phyloP scores from a whole-genome alignment of 1,140 invertebrate genomes.

The Calycopis cecrops region DNA sequence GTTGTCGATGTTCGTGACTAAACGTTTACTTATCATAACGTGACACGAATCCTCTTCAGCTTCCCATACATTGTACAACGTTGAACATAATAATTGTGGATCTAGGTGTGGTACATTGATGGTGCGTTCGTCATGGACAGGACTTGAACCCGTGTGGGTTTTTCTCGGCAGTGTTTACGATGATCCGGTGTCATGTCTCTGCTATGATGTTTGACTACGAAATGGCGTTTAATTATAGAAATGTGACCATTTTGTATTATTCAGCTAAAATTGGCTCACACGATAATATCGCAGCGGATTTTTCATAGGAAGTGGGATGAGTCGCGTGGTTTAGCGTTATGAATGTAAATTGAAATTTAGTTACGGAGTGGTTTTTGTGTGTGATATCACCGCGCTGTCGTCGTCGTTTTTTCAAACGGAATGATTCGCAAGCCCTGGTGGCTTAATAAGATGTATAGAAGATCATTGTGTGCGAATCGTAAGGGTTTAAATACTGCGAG shows the following conservation, averaged over 20 bases:
- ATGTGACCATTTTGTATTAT: neutral
- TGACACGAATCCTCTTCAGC: too few species aligned
- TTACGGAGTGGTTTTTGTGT: too few species aligned
- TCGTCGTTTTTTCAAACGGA: too few species aligned
- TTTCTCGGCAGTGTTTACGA: slow-evolving; percentile 53
- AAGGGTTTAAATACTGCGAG: too few species aligned
- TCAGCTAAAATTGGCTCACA: slow-evolving; percentile 3
- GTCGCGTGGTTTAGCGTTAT: neutral
- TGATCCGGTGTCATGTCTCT: slow-evolving; percentile 24
- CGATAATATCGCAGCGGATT: neutral
- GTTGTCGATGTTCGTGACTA: too few species aligned
- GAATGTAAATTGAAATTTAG: neutral
- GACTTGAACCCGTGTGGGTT: slow-evolving; percentile 50
- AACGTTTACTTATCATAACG: too few species aligned
- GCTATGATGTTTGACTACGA: slow-evolving; percentile 34
- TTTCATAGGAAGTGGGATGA: slow-evolving; percentile 1
- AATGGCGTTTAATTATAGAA: slow-evolving; percentile 21
- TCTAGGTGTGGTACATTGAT: neutral
- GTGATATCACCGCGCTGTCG: too few species aligned
- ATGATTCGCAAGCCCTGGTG: too few species aligned
- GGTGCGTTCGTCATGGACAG: slow-evolving; percentile 8
- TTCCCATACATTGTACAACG: neutral
- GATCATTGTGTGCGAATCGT: too few species aligned
- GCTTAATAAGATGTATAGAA: too few species aligned
- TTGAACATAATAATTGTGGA: neutral